Evolutionary conservation across 2,797 vertebrate genomes (phyloP).

Genomic region (Tokudaia muenninki): DNA sequence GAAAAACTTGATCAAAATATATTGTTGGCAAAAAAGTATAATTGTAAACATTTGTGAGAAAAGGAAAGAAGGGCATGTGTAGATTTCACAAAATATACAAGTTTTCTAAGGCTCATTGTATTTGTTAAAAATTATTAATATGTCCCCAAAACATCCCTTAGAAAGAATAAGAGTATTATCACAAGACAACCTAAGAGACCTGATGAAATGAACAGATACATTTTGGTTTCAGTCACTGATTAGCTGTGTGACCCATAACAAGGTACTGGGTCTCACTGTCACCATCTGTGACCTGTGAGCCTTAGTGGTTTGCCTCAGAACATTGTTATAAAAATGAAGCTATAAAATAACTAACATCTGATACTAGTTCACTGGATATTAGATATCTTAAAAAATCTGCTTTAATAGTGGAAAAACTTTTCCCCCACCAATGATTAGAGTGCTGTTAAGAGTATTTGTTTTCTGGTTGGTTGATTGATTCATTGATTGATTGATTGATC

Average conservation of each 20-base stretch:
- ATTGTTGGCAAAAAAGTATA: not conserved
- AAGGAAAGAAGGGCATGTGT: not conserved
- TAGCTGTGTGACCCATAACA: not conserved
- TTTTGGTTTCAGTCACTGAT: not conserved
- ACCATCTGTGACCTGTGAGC: not conserved
- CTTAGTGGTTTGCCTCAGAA: not conserved
- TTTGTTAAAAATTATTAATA: not conserved
- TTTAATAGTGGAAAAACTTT: not conserved
- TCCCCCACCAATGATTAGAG: not conserved
- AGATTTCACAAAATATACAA: constrained; percentile 11
- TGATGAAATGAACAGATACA: not conserved
- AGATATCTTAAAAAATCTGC: not conserved
- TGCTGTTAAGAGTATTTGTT: not conserved
- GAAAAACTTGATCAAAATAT: not conserved
- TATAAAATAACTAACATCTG: not conserved
- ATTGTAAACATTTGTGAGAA: not conserved
- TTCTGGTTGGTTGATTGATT: not conserved
- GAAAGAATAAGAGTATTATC: not conserved
- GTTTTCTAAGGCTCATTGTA: not conserved
- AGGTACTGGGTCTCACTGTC: not conserved
- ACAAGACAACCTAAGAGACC: not conserved
- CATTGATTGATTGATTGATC: not conserved
- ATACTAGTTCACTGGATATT: not conserved
- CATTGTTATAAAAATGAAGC: not conserved
- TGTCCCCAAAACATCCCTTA: not conserved